Evolutionary conservation across 1,140 invertebrate genomes (phyloP), one percentile per base, ranked within the genome.

Genomic region (Caerostris extrusa): DNA sequence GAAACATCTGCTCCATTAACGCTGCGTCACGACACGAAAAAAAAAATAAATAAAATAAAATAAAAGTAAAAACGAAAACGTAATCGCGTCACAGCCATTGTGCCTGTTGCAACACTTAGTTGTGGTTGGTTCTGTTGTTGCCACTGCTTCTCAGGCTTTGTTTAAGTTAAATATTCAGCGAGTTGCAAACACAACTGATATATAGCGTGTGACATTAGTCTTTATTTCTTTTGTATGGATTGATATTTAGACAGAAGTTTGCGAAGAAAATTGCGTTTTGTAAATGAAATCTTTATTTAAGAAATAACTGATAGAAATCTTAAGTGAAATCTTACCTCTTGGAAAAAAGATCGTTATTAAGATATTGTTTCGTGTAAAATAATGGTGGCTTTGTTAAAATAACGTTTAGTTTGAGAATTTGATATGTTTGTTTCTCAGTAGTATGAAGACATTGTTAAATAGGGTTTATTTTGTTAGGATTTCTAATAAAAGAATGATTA

Each of bases 1-100:
- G 82, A 58, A 83, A 83, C 82, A 83, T 83, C 82, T 83, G 82
- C 82, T 83, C 82, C 82, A 83, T 83, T 83, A 83, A 83, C 55
- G 19, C 53, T n/a, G 56, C 82, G 82, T 83, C 82, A 83, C 82
- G 82, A 83, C 82, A 55, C 12, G 3, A 34, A 5, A 3, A 10
- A 77, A 77, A 77, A 19, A n/a, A 77, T 14, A 3, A 14, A 17
- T 14, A 64, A 61, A 61, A 17, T 14, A 12, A 55, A 10, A 57
- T 34, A 50, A 77, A 53, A 34, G 34, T 34, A 34, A 34, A 34
- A 34, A 7, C 61, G 61, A 64, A 83, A 82, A 82, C 14, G 8
- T 8, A 56, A 17, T 83, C 17, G 57, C 82, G 82, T 83, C 82
- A 83, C 7, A 2, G 7, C 56, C 14, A 57, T 83, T 83, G 53